Conservation (phyloP, 2,113 vertebrate species). For the Eolophus roseicapilla region DNA sequence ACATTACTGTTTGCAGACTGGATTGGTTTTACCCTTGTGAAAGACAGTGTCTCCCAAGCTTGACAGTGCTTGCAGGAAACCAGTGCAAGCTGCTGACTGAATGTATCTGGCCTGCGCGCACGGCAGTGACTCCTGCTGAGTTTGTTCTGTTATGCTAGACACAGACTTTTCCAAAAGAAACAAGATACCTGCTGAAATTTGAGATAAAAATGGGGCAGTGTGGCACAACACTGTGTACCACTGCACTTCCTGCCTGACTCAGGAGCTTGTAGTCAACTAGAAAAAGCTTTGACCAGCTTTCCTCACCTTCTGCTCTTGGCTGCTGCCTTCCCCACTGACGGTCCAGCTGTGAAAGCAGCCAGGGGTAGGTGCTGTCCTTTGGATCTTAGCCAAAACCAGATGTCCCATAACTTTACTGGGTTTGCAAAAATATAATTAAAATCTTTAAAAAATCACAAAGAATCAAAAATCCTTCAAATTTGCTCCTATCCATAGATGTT, state of each 20-base stretch:
- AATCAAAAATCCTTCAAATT: not conserved
- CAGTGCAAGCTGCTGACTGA: accelerated
- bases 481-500: not conserved
- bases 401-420: not conserved
- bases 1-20: not conserved
- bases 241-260: not conserved
- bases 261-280: not conserved
- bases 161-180: not conserved
- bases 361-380: not conserved
- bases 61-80: not conserved
- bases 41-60: not conserved
- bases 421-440: not conserved
- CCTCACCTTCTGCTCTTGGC: not conserved
- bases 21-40: not conserved
- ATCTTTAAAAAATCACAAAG: not conserved
- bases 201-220: not conserved
- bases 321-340: not conserved
- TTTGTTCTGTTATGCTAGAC: not conserved
- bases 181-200: not conserved
- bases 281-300: not conserved
- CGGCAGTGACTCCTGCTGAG: not conserved
- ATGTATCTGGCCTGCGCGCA: accelerated
- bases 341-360: not conserved
- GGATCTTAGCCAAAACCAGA: not conserved
- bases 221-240: not conserved